A percentile compares a stretch with the other conserved stretches of the same genome.
phyloP scores from a whole-genome alignment of 2,888 invertebrate species.

The Hyposoter didymator region DNA sequence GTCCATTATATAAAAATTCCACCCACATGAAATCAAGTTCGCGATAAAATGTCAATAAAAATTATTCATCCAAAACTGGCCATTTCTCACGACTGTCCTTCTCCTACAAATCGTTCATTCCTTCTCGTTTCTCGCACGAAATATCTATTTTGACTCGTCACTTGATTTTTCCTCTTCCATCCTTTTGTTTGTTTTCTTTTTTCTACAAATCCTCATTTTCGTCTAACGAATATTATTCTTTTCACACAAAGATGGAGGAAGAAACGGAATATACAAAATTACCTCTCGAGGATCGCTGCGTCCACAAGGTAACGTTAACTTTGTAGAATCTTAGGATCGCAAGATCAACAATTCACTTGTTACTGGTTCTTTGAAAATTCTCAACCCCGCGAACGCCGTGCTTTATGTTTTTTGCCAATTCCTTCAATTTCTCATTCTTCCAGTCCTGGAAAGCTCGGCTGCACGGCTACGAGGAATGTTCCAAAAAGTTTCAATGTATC shows the following conservation, averaged over 20 bases:
- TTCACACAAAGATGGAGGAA: conserved; percentile 87
- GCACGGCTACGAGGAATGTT: conserved; percentile 96
- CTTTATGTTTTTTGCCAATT: not conserved
- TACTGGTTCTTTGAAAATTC: not conserved
- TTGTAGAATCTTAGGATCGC: not conserved
- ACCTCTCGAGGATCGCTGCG: conserved; percentile 95
- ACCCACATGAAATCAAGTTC: conserved; percentile 33
- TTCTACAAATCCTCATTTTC: not conserved
- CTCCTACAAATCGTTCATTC: not conserved
- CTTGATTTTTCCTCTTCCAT: not conserved
- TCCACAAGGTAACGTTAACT: conserved; percentile 90
- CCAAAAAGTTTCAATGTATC: conserved; percentile 93
- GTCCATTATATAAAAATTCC: conserved; percentile 50
- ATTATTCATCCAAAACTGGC: conserved; percentile 27
- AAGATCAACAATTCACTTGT: not conserved
- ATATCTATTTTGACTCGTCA: conserved; percentile 1
- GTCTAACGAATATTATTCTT: conserved; percentile 4
- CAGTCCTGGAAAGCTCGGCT: conserved; percentile 97
- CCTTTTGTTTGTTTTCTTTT: not conserved
- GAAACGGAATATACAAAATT: conserved; percentile 95
- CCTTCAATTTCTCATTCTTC: conserved; percentile 54
- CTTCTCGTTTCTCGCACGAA: not conserved
- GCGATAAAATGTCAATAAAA: conserved; percentile 29
- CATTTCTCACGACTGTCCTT: not conserved
- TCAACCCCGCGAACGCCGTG: not conserved